A percentile compares a stretch with the other conserved stretches of the same genome.
phyloP scores from a whole-genome alignment of 2,113 vertebrate genomes.

The Astur gentilis region DNA sequence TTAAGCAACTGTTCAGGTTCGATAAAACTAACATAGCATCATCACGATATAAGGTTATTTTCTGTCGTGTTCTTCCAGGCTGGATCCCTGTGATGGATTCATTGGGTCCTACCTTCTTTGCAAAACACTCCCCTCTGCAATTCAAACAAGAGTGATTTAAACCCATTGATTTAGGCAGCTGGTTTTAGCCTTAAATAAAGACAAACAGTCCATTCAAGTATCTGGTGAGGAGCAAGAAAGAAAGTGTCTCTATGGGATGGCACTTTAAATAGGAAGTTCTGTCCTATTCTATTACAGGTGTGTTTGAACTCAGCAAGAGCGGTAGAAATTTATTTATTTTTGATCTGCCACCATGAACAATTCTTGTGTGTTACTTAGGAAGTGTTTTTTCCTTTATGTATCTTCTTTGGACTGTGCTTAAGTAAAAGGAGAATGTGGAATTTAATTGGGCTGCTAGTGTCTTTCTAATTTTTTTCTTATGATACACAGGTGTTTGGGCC shows the following conservation, averaged over 20 bases:
- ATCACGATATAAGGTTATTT: background rate
- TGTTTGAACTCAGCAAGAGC: background rate
- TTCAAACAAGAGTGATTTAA: background rate
- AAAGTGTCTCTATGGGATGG: fast-evolving
- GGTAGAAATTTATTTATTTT: background rate
- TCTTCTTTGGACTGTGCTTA: background rate
- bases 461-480: background rate
- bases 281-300: background rate
- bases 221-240: background rate
- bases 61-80: background rate
- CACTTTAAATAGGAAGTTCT: background rate
- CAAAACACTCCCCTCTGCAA: background rate
- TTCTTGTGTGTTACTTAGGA: background rate
- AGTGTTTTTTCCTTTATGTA: background rate
- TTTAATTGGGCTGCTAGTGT: background rate
- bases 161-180: background rate
- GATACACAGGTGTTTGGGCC: background rate
- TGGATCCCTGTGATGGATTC: background rate
- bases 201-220: background rate
- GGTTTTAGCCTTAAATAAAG: background rate
- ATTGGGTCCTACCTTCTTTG: background rate
- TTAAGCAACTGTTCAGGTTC: background rate
- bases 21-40: background rate
- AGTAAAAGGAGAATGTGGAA: background rate
- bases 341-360: background rate